Conservation (phyloP, 2,888 invertebrate species). For the Pycnomerus fuliginosus region DNA sequence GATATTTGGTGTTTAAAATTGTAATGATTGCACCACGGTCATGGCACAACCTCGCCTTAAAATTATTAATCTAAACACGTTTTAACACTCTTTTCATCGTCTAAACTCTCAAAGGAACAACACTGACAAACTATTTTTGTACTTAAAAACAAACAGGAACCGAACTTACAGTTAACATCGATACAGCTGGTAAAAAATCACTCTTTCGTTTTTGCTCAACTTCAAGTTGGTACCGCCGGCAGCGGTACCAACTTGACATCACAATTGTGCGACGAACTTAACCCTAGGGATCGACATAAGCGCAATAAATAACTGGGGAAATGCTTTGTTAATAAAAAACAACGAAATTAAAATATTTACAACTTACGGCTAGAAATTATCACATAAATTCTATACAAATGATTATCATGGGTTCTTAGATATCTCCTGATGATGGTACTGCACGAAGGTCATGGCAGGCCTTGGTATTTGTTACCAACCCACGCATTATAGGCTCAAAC, state of each 20-base stretch:
- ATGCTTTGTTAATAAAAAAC: conserved; percentile 15
- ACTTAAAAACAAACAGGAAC: conserved; percentile 6
- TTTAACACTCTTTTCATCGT: conserved; percentile 16
- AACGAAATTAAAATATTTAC: too few relatives aligned
- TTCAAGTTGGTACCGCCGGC: conserved; percentile 28
- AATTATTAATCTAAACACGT: conserved; percentile 17
- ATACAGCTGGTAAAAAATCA: conserved; percentile 31
- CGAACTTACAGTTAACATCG: neutral
- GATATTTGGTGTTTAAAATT: conserved; percentile 32
- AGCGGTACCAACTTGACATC: conserved; percentile 23
- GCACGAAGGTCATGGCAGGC: too few relatives aligned
- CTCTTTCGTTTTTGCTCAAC: conserved; percentile 33
- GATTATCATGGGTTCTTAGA: conserved; percentile 22
- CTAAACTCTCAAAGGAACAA: conserved; percentile 8
- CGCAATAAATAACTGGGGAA: conserved; percentile 23
- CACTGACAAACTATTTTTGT: conserved; percentile 16
- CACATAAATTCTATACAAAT: conserved; percentile 31
- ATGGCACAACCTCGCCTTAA: conserved; percentile 20
- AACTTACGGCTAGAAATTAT: conserved; percentile 36
- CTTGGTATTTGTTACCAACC: too few relatives aligned
- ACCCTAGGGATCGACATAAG: conserved; percentile 25
- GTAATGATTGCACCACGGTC: conserved; percentile 12
- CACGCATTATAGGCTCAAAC: too few relatives aligned
- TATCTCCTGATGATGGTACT: too few relatives aligned
- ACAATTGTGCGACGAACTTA: conserved; percentile 29